phyloP scores from a whole-genome alignment of 1,140 invertebrate genomes.

The Heliconius himera region DNA sequence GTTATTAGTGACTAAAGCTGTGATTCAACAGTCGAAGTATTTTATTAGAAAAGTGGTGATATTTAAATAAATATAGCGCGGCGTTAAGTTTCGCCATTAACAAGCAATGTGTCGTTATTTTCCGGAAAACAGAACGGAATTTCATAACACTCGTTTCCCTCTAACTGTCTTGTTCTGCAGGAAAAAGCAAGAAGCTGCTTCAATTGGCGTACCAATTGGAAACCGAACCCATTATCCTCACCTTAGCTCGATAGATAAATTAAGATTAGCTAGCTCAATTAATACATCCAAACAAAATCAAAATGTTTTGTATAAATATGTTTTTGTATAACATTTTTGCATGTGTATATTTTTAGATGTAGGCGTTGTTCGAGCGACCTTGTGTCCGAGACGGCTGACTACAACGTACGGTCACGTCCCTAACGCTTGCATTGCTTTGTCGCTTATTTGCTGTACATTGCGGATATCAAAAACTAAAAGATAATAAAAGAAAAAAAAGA shows the following conservation, averaged over 20 bases:
- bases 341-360: constrained; percentile 76
- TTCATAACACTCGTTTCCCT: too few relatives aligned
- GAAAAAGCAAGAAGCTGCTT: too few relatives aligned
- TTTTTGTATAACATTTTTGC: constrained; percentile 60
- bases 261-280: background rate
- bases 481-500: too few relatives aligned
- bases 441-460: constrained; percentile 6
- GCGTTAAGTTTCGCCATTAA: too few relatives aligned
- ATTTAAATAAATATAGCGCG: background rate
- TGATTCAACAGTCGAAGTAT: background rate
- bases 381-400: constrained; percentile 62
- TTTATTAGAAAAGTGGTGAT: background rate
- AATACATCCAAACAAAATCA: background rate
- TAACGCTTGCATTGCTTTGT: background rate
- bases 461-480: background rate
- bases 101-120: too few relatives aligned
- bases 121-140: too few relatives aligned
- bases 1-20: constrained; percentile 2
- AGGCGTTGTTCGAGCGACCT: constrained; percentile 74
- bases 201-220: too few relatives aligned
- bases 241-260: background rate
- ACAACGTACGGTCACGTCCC: background rate
- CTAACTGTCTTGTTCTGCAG: too few relatives aligned
- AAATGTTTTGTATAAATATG: background rate
- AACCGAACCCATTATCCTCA: too few relatives aligned